Evolutionary conservation across 2,888 invertebrate genomes (phyloP).

Genomic region (Allygus modestus): DNA sequence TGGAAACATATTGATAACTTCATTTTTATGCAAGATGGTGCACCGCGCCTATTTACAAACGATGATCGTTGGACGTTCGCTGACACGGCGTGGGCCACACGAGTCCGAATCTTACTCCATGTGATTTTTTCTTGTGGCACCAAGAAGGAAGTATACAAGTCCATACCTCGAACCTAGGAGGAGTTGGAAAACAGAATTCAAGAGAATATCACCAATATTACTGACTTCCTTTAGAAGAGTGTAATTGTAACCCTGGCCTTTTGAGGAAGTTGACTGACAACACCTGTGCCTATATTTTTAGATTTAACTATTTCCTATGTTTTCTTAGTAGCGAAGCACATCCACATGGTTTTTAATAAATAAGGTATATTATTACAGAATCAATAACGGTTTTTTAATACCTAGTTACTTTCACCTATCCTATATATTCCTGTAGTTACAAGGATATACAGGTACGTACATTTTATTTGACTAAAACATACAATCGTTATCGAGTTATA

Average conservation of each 20-base stretch:
- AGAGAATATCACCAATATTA: slow-evolving; percentile 5
- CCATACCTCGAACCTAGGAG: slow-evolving; percentile 22
- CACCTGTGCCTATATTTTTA: not conserved
- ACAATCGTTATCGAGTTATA: too few species aligned
- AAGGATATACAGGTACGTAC: too few species aligned
- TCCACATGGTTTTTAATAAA: too few species aligned
- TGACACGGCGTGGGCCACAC: slow-evolving; percentile 10
- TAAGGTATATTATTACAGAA: too few species aligned
- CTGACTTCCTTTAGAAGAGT: not conserved
- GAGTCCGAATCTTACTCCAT: not conserved
- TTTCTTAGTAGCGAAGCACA: too few species aligned
- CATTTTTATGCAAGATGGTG: slow-evolving; percentile 54
- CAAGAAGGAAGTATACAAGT: slow-evolving; percentile 24
- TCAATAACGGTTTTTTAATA: too few species aligned
- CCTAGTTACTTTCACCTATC: too few species aligned
- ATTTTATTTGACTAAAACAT: too few species aligned
- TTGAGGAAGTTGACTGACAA: slow-evolving; percentile 20
- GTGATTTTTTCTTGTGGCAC: slow-evolving; percentile 22
- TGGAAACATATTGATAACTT: slow-evolving; percentile 36
- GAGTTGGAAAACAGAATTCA: slow-evolving; percentile 39
- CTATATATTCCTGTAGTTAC: too few species aligned
- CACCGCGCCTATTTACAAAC: slow-evolving; percentile 35
- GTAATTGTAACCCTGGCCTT: not conserved
- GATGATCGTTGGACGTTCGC: slow-evolving; percentile 21
- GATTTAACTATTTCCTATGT: not conserved